These are phyloP conservation scores for Eutolmus rufibarbis DNA, from an alignment of 2,888 invertebrate genomes.

Conservation along the genomic window DNA sequence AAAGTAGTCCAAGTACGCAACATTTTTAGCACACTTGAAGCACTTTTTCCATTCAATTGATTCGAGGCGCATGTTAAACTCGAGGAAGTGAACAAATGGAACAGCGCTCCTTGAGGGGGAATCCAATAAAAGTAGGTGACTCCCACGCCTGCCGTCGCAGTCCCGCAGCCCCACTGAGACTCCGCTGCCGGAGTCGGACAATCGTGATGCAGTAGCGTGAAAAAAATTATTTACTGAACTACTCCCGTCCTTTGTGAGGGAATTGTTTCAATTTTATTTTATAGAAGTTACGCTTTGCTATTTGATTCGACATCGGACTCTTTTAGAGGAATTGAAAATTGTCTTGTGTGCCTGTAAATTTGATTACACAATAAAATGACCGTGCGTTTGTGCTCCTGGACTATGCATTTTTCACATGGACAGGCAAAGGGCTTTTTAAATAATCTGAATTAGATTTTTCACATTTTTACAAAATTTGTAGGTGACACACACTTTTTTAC, in stretches of 20 bases:
- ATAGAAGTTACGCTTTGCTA: neutral
- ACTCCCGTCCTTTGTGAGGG: neutral
- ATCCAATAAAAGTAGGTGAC: neutral
- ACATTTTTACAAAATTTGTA: neutral
- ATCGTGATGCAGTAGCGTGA: neutral
- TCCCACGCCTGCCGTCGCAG: neutral
- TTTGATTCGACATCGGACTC: neutral
- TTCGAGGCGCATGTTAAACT: neutral
- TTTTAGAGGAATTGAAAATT: neutral
- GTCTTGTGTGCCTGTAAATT: neutral
- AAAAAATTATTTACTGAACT: slow-evolving; percentile 19
- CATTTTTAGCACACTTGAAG: neutral
- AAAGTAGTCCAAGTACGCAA: slow-evolving; percentile 1
- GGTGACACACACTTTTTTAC: neutral
- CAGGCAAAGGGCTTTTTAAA: neutral
- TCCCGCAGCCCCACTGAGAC: neutral
- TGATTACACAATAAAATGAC: neutral
- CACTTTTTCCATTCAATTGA: slow-evolving; percentile 15
- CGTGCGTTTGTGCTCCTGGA: neutral
- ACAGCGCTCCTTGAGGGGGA: neutral
- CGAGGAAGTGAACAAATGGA: neutral
- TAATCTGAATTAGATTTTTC: neutral
- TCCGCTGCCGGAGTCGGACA: neutral
- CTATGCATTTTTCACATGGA: neutral
- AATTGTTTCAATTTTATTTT: slow-evolving; percentile 4